Conservation (phyloP, 1,140 invertebrate species). For the Drosophila pallidifrons region DNA sequence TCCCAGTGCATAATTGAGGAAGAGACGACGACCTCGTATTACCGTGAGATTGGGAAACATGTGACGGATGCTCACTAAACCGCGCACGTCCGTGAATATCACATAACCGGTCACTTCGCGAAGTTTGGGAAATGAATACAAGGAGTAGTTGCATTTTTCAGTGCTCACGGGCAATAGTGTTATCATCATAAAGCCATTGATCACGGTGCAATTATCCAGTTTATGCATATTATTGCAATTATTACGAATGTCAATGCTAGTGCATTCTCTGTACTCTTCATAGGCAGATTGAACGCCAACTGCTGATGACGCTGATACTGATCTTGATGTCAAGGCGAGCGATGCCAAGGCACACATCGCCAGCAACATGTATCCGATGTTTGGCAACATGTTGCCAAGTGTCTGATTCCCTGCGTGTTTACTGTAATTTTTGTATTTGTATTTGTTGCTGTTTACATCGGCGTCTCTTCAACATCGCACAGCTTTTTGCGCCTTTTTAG, state of each 20-base stretch:
- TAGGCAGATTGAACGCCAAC: not conserved
- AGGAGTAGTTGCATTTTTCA: slow-evolving; percentile 48
- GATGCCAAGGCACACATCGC: slow-evolving; percentile 6
- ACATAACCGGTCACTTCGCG: slow-evolving; percentile 88
- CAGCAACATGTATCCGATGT: slow-evolving; percentile 33
- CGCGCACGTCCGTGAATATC: slow-evolving; percentile 89
- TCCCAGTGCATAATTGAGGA: slow-evolving; percentile 95
- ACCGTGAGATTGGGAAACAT: slow-evolving; percentile 97
- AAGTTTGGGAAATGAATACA: slow-evolving; percentile 56
- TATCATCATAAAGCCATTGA: slow-evolving; percentile 92
- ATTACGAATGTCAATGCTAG: slow-evolving; percentile 93
- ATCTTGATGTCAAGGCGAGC: not conserved
- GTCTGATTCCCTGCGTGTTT: slow-evolving; percentile 23
- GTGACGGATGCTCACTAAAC: slow-evolving; percentile 90
- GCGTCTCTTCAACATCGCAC: slow-evolving; percentile 54
- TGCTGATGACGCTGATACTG: too few relatives aligned
- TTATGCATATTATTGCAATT: slow-evolving; percentile 88
- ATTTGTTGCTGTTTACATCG: slow-evolving; percentile 43
- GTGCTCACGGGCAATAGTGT: slow-evolving; percentile 35
- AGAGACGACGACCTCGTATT: slow-evolving; percentile 94
- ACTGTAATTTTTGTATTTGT: slow-evolving; percentile 34
- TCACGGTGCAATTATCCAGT: slow-evolving; percentile 92
- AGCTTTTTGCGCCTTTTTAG: slow-evolving; percentile 36
- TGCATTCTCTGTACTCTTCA: slow-evolving; percentile 86
- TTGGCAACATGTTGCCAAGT: slow-evolving; percentile 52